phyloP scores from a whole-genome alignment of 2,113 vertebrate genomes.

The Parotia lawesii region DNA sequence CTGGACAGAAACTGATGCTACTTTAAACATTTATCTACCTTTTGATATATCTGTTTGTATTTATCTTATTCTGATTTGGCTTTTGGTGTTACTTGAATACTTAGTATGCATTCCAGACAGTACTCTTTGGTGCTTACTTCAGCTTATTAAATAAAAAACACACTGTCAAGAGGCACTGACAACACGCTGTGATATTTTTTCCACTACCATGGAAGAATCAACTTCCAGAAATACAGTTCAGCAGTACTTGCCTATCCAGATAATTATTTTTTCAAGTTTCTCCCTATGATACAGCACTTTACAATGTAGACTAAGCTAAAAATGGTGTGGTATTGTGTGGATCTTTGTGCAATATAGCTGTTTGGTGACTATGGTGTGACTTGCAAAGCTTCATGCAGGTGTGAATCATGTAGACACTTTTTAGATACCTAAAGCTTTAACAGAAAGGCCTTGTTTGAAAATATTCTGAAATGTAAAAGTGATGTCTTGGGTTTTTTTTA shows the following conservation, averaged over 20 bases:
- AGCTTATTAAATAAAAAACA: background rate
- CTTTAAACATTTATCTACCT: background rate
- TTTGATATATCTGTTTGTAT: background rate
- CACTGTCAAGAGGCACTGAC: background rate
- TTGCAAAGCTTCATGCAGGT: constrained; percentile 34
- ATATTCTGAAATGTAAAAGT: constrained; percentile 53
- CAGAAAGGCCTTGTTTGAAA: constrained; percentile 58
- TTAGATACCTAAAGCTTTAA: constrained; percentile 65
- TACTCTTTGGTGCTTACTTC: constrained; percentile 4
- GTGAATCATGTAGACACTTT: constrained; percentile 47
- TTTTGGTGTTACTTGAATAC: constrained; percentile 19
- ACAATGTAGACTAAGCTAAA: constrained; percentile 72
- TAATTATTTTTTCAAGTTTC: constrained; percentile 31
- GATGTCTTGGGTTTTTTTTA: constrained; percentile 1
- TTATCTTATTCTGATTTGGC: background rate
- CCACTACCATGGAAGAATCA: background rate
- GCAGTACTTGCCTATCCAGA: constrained; percentile 6
- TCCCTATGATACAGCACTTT: constrained; percentile 79
- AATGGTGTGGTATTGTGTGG: constrained; percentile 61
- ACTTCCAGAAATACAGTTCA: constrained; percentile 19
- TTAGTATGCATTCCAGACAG: constrained; percentile 1
- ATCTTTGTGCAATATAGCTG: constrained; percentile 78
- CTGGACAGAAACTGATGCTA: background rate
- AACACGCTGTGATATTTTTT: background rate
- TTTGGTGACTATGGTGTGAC: constrained; percentile 48